Base-by-base conservation (phyloP, 2,888 invertebrate genomes). In the Onthophagus sagittarius region DNA sequence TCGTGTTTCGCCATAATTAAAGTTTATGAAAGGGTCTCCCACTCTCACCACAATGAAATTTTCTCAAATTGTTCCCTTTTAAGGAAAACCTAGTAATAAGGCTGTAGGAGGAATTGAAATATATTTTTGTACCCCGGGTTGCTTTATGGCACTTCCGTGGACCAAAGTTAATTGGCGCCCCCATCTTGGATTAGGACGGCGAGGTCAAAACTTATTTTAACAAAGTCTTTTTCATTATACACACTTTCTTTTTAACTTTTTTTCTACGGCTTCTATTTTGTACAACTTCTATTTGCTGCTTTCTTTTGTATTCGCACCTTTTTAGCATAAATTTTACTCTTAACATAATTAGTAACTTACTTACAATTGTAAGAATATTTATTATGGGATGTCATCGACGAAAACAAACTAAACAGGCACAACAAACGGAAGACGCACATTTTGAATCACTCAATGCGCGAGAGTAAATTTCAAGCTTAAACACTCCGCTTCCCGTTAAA, bases 1-100 rank as follows among this genome's bases (percentile, higher is more conserved):
- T 15, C 63, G 11, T 53, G 39, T 53, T 53, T 53, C 39, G 64
- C n/a, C 23, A 32, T 67, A 67, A 67, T 67, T 67, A 67, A 67
- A 67, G 23, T 32, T 23, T 32, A 67, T 23, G 32, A 67, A 67
- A 67, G 67, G 23, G 39, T 23, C 39, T 53, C 11, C 39, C 39
- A 53, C 39, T 53, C 39, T 11, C 5, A 53, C 39, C 39, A 53
- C 39, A 53, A 67, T 67, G 67, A 67, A 67, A 67, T 32, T 67
- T 67, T 67, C 32, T n/a, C 13, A 23, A 67, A 67, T 67, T 67
- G 67, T 67, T 67, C 67, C 14, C 31, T 67, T 23, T 67, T 15
- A 32, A 67, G 32, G 67, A 67, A 67, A 67, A 67, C 32, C 67
- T n/a, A 67, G 67, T 67, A 64, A 64, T 64, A 67, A 67, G 32